Evolutionary conservation across 2,797 vertebrate genomes (phyloP), one percentile per base, ranked within the genome.

Genomic region (Centropyge bicolor): DNA sequence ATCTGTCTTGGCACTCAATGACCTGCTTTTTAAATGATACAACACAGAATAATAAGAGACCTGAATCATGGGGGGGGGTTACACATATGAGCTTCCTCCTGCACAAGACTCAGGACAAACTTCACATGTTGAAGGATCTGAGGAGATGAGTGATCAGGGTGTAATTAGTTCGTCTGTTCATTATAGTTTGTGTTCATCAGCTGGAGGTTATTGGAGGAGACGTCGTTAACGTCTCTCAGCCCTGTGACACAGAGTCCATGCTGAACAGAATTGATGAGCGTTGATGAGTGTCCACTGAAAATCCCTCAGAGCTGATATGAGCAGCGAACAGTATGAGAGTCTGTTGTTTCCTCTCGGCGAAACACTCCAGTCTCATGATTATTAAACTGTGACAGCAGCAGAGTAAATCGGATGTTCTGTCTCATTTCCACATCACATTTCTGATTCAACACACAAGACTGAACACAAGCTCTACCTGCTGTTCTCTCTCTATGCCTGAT

Each of bases 401-500:
- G 38, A 57, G 35, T 22, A 6, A 38, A 59, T 59, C 27, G 1
- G 8, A 17, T 59, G 40, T 68, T 68, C 51, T 55, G 22, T 45
- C 51, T 68, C 36, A 14, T 66, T 66, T 66, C 46, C 46, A 22
- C 64, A 31, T 31, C 27, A 31, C 27, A 27, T 54, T 43, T 68
- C 51, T 45, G 40, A 56, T 45, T 35, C 5, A 6, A 36, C 24
- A 73, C 27, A 31, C 27, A 31, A 31, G 27, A 31, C 54, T 13
- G 12, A 43, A 12, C 41, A 41, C 48, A 22, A 19, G 14, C 54
- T 62, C 14, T 49, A 63, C 52, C 51, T 76, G 75, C 48, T 69
- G 16, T 1, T 5, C 16, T 14, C 17, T 27, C 46, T 62, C 16
- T 63, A 94, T 93, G 92, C 94, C 96, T 96, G 96, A 96, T 97